Evolutionary conservation across 2,113 vertebrate species (phyloP).

Genomic region (Glareola pratincola): DNA sequence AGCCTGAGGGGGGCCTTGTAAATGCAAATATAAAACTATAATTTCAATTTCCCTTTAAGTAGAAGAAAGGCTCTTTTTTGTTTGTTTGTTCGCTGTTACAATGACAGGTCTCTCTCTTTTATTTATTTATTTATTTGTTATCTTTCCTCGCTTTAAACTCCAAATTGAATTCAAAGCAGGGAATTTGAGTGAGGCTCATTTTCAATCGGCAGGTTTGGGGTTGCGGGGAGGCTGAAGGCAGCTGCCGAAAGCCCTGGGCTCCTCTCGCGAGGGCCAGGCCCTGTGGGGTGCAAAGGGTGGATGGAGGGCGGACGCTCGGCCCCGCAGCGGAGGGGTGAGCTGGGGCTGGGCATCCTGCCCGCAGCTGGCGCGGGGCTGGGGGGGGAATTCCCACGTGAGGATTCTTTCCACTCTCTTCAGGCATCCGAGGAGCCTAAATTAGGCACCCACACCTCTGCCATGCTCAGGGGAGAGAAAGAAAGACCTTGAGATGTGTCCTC

Average conservation of each 20-base stretch:
- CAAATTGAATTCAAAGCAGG: not conserved
- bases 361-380: not conserved
- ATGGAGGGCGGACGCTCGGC: not conserved
- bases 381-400: constrained; percentile 21
- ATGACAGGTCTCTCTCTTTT: not conserved
- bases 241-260: not conserved
- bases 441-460: not conserved
- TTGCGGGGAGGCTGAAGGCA: not conserved
- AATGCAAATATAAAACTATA: constrained; percentile 50
- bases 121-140: not conserved
- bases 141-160: not conserved
- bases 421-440: not conserved
- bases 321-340: not conserved
- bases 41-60: constrained; percentile 37
- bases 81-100: not conserved
- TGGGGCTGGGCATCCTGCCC: not conserved
- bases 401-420: constrained; percentile 16
- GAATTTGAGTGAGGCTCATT: not conserved
- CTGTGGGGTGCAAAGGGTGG: not conserved
- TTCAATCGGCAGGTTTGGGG: not conserved
- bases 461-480: not conserved
- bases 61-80: not conserved
- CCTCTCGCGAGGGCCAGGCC: not conserved
- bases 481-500: not conserved
- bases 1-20: constrained; percentile 39